phyloP scores from a whole-genome alignment of 2,797 vertebrate species.

The Halcyon chelicuti region DNA sequence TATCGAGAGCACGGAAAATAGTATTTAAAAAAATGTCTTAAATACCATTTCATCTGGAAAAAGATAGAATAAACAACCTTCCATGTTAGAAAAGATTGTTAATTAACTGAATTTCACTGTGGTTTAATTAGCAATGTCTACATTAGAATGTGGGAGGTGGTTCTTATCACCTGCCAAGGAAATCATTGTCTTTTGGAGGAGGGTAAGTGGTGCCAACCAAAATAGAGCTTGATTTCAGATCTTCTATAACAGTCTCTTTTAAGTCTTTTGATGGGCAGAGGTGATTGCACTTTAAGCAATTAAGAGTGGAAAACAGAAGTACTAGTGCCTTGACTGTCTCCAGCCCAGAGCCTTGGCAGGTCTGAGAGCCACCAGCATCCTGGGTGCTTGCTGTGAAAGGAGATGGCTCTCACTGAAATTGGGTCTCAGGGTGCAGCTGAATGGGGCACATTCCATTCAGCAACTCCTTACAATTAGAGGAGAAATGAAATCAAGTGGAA shows the following conservation, averaged over 20 bases:
- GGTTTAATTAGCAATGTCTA: constrained; percentile 59
- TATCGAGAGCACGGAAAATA: not conserved
- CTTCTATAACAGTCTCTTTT: not conserved
- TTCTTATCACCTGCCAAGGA: constrained; percentile 35
- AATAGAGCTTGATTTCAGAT: not conserved
- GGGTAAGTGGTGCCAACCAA: not conserved
- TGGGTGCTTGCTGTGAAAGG: not conserved
- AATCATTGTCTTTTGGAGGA: not conserved
- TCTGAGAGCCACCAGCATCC: not conserved
- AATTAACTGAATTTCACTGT: constrained; percentile 53
- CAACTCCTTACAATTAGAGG: not conserved
- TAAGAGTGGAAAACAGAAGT: not conserved
- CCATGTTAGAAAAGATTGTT: constrained; percentile 25
- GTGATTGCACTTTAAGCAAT: not conserved
- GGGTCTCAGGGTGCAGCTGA: not conserved
- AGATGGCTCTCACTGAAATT: not conserved
- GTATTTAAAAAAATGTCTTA: not conserved
- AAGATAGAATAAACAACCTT: constrained; percentile 4
- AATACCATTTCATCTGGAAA: not conserved
- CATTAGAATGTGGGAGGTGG: not conserved
- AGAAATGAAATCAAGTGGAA: not conserved
- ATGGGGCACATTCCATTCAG: not conserved
- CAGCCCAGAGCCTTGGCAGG: not conserved
- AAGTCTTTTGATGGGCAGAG: not conserved
- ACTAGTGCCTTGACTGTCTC: accelerated